Evolutionary conservation across 2,113 vertebrate genomes (phyloP).

Genomic region (Pterocles orientalis): DNA sequence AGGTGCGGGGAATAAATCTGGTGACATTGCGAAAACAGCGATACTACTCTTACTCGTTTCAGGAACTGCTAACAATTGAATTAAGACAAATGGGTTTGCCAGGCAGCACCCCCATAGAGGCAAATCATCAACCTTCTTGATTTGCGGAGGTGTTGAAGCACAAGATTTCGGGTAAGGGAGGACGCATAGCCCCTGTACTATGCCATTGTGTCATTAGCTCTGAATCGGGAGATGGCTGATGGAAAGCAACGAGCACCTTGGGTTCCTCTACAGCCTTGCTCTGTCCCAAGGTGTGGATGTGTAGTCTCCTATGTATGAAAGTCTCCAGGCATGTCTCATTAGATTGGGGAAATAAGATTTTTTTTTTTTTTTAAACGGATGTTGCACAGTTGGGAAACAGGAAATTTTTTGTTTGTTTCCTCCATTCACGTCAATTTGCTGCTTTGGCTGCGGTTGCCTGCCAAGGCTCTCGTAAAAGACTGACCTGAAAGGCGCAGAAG

Average conservation of each 20-base stretch:
- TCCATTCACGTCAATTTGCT: not conserved
- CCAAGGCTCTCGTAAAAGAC: not conserved
- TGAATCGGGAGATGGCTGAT: not conserved
- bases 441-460: not conserved
- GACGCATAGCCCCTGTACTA: accelerated
- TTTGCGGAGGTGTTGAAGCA: not conserved
- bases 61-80: not conserved
- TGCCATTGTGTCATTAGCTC: not conserved
- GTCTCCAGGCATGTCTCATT: not conserved
- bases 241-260: not conserved
- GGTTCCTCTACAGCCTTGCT: not conserved
- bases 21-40: not conserved
- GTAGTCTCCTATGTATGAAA: not conserved
- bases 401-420: not conserved
- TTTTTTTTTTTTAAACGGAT: not conserved
- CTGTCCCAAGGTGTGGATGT: not conserved
- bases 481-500: not conserved
- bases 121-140: not conserved
- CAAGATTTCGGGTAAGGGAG: not conserved
- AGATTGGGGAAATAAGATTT: not conserved
- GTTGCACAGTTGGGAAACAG: not conserved
- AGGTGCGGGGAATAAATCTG: not conserved
- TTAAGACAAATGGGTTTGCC: not conserved
- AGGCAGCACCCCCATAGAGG: not conserved
- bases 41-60: not conserved